Percentiles rank a stretch among this genome's conserved stretches.
Evolutionary conservation across 2,888 invertebrate genomes (phyloP).

Genomic region (Athalia rosae): DNA sequence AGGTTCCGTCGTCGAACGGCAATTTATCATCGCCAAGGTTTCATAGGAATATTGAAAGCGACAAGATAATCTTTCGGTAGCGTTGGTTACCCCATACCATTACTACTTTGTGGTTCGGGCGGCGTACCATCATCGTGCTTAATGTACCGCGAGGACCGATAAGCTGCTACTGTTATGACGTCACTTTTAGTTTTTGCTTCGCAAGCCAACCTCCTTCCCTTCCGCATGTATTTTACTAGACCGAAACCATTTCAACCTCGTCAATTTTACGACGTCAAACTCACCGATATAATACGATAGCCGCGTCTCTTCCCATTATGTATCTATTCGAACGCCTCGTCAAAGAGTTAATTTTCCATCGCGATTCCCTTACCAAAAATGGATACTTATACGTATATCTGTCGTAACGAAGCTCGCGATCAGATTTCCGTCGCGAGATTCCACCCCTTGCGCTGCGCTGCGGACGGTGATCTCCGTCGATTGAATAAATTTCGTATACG

Average conservation of each 20-base stretch:
- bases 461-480: no score
- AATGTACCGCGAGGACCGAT: constrained; percentile 73
- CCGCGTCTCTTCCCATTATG: not conserved
- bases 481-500: no score
- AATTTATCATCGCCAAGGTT: constrained; percentile 72
- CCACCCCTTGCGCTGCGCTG: no score
- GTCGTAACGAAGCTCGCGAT: no score
- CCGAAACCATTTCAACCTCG: no score
- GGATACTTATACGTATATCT: no score
- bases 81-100: constrained; percentile 50
- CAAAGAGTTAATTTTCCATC: no score
- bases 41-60: constrained; percentile 74
- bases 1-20: constrained; percentile 65
- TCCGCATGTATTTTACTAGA: not conserved
- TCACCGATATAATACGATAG: not conserved
- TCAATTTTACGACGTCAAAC: no score
- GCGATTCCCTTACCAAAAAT: no score
- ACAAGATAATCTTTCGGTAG: constrained; percentile 72
- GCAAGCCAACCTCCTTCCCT: not conserved
- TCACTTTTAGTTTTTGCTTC: constrained; percentile 62
- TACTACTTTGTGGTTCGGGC: constrained; percentile 47
- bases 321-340: not conserved
- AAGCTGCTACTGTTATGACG: constrained; percentile 67
- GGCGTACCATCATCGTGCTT: constrained; percentile 68
- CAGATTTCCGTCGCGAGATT: no score